Conservation (phyloP, 2,113 vertebrate genomes). For the Sphyrna mokarran region DNA sequence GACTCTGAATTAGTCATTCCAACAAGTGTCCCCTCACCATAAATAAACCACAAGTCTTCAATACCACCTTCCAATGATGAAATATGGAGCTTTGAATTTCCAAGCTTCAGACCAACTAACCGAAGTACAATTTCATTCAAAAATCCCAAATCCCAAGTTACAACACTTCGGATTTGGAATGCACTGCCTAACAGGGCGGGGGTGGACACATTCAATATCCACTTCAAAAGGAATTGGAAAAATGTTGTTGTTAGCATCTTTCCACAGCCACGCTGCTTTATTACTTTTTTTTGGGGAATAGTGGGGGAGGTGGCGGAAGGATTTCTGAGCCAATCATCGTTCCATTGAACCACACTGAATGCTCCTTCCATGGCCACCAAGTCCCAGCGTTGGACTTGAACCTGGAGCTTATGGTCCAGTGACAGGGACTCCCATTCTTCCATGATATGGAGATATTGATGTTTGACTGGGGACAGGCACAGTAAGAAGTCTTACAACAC, state of each 20-base stretch:
- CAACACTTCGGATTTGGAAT: background rate
- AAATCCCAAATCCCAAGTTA: background rate
- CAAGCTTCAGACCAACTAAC: conserved; percentile 4
- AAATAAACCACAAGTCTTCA: background rate
- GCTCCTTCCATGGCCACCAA: too few species aligned
- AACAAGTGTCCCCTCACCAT: background rate
- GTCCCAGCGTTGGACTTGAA: too few species aligned
- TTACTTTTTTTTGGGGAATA: too few species aligned
- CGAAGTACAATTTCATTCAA: background rate
- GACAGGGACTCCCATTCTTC: too few species aligned
- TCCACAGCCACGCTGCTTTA: too few species aligned
- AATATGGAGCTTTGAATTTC: background rate
- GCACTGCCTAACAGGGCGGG: background rate
- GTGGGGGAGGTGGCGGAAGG: too few species aligned
- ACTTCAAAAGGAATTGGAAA: background rate
- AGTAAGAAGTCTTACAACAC: too few species aligned
- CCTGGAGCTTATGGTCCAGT: too few species aligned
- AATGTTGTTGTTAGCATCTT: background rate
- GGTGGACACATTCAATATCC: background rate
- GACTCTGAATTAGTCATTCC: background rate
- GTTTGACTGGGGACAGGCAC: too few species aligned
- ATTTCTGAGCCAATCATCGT: too few species aligned
- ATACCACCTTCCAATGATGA: background rate
- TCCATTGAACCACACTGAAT: too few species aligned
- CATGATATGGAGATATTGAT: too few species aligned